phyloP scores from a whole-genome alignment of 2,797 vertebrate genomes.

The Sebastes goodei region DNA sequence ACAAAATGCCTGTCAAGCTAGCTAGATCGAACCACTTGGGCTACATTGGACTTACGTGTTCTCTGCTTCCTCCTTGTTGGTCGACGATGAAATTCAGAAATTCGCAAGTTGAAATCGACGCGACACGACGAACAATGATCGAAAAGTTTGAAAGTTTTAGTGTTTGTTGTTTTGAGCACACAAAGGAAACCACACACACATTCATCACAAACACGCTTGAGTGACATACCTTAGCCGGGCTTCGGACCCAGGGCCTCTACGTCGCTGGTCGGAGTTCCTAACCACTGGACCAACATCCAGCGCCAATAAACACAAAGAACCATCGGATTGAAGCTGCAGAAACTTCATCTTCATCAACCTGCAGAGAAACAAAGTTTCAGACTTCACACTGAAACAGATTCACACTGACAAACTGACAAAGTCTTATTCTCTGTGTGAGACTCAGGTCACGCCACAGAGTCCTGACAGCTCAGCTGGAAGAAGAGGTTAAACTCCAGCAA shows the following conservation, averaged over 20 bases:
- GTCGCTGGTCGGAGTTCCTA: too few relatives aligned
- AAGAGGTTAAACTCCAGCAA: background rate
- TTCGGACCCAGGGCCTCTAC: too few relatives aligned
- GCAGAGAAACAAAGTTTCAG: background rate
- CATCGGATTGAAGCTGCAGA: too few relatives aligned
- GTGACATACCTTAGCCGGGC: too few relatives aligned
- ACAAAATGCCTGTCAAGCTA: background rate
- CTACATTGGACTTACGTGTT: background rate
- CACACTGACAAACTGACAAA: too few relatives aligned
- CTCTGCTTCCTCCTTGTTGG: background rate
- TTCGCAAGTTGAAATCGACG: background rate
- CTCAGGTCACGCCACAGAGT: background rate
- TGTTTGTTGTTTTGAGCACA: background rate
- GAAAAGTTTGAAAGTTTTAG: background rate
- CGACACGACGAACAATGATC: background rate
- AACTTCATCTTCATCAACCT: background rate
- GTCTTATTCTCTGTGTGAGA: too few relatives aligned
- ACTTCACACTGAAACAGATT: too few relatives aligned
- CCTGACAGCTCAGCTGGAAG: background rate
- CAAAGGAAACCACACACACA: background rate
- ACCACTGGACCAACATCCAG: too few relatives aligned
- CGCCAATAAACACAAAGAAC: too few relatives aligned
- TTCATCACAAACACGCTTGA: background rate
- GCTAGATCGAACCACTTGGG: too few relatives aligned
- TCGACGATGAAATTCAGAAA: background rate